phyloP scores from a whole-genome alignment of 2,113 vertebrate genomes.

The Gorsachius goisagi region DNA sequence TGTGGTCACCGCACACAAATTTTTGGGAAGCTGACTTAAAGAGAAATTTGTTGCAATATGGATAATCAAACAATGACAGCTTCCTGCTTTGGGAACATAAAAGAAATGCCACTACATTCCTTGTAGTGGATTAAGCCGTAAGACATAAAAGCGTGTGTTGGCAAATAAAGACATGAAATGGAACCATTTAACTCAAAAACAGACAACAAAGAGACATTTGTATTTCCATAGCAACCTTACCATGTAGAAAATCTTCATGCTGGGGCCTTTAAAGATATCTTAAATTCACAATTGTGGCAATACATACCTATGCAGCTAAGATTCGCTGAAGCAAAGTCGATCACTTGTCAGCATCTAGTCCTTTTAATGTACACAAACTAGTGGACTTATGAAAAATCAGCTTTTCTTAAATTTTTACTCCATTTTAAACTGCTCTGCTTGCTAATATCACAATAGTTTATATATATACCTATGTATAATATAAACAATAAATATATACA shows the following conservation, averaged over 20 bases:
- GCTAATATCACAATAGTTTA: neutral
- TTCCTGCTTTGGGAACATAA: neutral
- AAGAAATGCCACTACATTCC: neutral
- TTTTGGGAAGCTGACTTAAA: neutral
- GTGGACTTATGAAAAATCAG: neutral
- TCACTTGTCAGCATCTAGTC: neutral
- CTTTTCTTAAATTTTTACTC: neutral
- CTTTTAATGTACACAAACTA: neutral
- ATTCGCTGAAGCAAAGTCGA: neutral
- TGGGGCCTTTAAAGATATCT: neutral
- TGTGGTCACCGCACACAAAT: neutral
- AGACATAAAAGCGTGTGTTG: neutral
- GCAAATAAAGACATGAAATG: neutral
- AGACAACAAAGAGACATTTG: neutral
- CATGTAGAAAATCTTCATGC: slow-evolving; percentile 12
- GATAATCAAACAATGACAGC: neutral
- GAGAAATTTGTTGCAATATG: neutral
- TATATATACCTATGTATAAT: neutral
- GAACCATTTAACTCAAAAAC: neutral
- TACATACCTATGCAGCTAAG: neutral
- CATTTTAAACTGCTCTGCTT: neutral
- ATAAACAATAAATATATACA: neutral
- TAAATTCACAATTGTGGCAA: neutral
- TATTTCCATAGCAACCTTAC: slow-evolving; percentile 61
- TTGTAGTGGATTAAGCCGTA: neutral